These are phyloP conservation scores for Paralinhomoeus sp. DNA, from an alignment of 2,888 invertebrate species.

Conservation along the genomic window DNA sequence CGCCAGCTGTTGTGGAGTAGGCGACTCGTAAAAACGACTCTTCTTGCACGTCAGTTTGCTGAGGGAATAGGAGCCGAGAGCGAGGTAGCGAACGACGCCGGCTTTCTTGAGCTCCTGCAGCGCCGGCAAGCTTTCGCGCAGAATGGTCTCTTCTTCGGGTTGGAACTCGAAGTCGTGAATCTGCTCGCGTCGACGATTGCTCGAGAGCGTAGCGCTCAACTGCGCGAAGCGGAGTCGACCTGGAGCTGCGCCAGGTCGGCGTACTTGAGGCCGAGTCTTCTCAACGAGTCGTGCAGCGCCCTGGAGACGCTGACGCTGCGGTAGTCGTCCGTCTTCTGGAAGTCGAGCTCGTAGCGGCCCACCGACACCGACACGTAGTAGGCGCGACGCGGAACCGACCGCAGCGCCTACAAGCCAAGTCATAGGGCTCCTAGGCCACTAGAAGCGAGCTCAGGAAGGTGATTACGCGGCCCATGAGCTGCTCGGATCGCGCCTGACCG, in stretches of 20 bases:
- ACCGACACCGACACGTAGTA: conserved; percentile 68
- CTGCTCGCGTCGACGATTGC: too few species aligned
- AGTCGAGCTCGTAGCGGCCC: conserved; percentile 45
- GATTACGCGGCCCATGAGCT: too few species aligned
- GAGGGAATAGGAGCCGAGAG: conserved; percentile 55
- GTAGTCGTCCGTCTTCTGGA: conserved; percentile 2
- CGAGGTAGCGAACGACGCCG: conserved; percentile 46
- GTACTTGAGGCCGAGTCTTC: conserved; percentile 47
- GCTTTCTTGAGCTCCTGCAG: conserved; percentile 47
- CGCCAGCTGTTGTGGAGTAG: too few species aligned
- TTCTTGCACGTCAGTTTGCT: conserved; percentile 25
- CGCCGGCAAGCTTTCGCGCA: conserved; percentile 60
- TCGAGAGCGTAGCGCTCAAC: too few species aligned
- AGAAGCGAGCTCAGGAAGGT: too few species aligned
- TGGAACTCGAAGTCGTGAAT: conserved; percentile 76
- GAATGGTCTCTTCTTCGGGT: conserved; percentile 43
- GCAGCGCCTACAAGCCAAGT: conserved; percentile 41
- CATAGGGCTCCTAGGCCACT: too few species aligned
- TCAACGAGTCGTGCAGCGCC: conserved; percentile 50
- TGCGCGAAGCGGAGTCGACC: too few species aligned
- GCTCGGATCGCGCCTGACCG: too few species aligned
- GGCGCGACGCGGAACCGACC: conserved; percentile 48
- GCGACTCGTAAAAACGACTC: too few species aligned
- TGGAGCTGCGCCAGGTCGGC: conserved; percentile 63
- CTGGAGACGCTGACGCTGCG: conserved; percentile 43